A percentile compares a stretch with the other conserved stretches of the same genome.
Evolutionary conservation across 2,113 vertebrate species (phyloP).

Genomic region (Siniperca chuatsi): DNA sequence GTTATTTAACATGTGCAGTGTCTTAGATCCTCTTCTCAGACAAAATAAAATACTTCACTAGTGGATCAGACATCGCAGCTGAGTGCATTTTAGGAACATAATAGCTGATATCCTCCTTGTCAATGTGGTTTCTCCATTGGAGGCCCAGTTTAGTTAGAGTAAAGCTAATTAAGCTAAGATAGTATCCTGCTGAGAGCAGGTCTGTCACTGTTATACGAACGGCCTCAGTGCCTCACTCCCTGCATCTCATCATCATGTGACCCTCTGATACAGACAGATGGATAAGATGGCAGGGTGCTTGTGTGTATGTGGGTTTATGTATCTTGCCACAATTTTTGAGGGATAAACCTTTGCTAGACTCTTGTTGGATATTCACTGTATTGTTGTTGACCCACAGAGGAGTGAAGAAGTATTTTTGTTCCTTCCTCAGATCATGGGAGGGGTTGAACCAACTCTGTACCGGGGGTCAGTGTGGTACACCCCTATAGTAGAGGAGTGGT

Average conservation of each 20-base stretch:
- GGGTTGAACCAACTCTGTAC: constrained; percentile 90
- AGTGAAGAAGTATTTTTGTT: background rate
- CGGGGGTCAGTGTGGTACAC: constrained; percentile 95
- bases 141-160: constrained; percentile 59
- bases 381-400: background rate
- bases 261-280: constrained; percentile 72
- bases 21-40: background rate
- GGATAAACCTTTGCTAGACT: constrained; percentile 20
- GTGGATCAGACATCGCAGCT: constrained; percentile 44
- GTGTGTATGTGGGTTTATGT: background rate
- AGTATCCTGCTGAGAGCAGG: constrained; percentile 71
- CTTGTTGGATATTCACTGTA: background rate
- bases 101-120: constrained; percentile 34
- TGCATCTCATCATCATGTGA: constrained; percentile 49
- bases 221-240: constrained; percentile 39
- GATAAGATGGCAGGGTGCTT: constrained; percentile 45
- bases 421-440: constrained; percentile 91
- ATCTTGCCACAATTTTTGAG: constrained; percentile 12
- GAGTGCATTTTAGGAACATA: constrained; percentile 50
- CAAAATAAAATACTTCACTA: constrained; percentile 26
- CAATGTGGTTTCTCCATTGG: constrained; percentile 38
- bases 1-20: background rate
- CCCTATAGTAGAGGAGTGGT: constrained; percentile 94
- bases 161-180: constrained; percentile 77
- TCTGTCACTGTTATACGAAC: constrained; percentile 66